Base-by-base conservation (phyloP, 2,797 vertebrate genomes). In the Rhinichthys osculus region DNA sequence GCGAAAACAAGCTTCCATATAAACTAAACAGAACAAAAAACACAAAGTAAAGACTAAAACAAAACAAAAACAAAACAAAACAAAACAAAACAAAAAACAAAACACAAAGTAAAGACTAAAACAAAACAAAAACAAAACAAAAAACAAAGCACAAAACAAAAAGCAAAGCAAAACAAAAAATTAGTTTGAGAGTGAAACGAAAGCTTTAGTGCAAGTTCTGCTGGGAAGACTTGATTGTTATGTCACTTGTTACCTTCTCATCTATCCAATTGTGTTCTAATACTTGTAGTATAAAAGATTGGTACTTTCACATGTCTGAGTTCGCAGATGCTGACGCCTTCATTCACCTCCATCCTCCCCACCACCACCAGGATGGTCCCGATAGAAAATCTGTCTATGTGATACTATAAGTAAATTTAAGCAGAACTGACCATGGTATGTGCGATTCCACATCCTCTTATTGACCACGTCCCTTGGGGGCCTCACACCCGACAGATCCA, bases 401-500 rank as follows among this genome's bases (percentile, higher is more conserved):
- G 21, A 67, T 30, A 14, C 9, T 33, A 21, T 66, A 64, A 16
- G 1, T 44, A 44, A 47, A 27, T 47, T 33, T 72, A 35, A 80
- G 54, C n/a, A 85, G 33, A 62, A 74, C 92, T 92, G 66, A 98
- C 97, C 97, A 27, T 94, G 88, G 90, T 93, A 93, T 3, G 92
- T 93, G 66, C 93, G 91, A 89, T 94, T 94, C 94, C 94, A 94
- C 95, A 95, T 95, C 91, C 64, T 93, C 44, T 30, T 86, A 40
- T 93, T 95, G 92, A 98, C 86, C 40, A 89, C 59, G 0, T 94
- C 91, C 50, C 95, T 94, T 0, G 93, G 92, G 4, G 93, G 94
- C 47, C 93, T 90, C 64, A 82, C 66, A 72, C 82, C 83, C 21
- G 78, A 88, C 59, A 89, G 86, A 3, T 81, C 88, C 88, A 97